These are phyloP conservation scores for Ginglymostoma cirratum DNA, from an alignment of 2,113 vertebrate species.

Conservation along the genomic window DNA sequence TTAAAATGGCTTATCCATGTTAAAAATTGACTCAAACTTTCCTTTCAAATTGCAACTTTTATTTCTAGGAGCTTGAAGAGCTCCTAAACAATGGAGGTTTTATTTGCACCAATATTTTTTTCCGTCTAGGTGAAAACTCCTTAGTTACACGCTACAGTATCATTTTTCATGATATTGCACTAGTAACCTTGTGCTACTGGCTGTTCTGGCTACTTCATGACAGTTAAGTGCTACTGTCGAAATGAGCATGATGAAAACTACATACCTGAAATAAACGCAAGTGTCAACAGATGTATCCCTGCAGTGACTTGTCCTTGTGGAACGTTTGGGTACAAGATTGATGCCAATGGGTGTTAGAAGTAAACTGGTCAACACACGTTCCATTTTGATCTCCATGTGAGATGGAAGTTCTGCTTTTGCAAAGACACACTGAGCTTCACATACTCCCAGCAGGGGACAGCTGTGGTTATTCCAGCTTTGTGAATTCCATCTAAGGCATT, in stretches of 20 bases:
- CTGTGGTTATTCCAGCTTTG: background rate
- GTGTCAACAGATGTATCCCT: background rate
- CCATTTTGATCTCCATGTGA: background rate
- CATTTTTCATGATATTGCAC: background rate
- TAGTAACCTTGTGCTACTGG: background rate
- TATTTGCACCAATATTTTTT: background rate
- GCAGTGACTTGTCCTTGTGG: background rate
- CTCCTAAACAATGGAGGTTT: background rate
- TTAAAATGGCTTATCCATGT: background rate
- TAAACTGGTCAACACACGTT: background rate
- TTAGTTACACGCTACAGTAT: background rate
- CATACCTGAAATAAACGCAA: background rate
- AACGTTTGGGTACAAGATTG: background rate
- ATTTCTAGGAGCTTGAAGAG: background rate
- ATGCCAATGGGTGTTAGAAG: background rate
- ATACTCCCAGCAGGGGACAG: background rate
- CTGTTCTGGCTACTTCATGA: background rate
- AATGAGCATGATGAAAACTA: background rate
- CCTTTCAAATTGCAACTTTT: background rate
- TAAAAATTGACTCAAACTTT: background rate
- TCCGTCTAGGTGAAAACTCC: background rate
- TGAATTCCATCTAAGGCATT: background rate
- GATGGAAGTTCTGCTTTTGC: background rate
- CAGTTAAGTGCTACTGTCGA: background rate
- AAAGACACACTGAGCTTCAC: background rate